Conservation (phyloP, 2,888 invertebrate genomes). For the Epinotia brunnichana region DNA sequence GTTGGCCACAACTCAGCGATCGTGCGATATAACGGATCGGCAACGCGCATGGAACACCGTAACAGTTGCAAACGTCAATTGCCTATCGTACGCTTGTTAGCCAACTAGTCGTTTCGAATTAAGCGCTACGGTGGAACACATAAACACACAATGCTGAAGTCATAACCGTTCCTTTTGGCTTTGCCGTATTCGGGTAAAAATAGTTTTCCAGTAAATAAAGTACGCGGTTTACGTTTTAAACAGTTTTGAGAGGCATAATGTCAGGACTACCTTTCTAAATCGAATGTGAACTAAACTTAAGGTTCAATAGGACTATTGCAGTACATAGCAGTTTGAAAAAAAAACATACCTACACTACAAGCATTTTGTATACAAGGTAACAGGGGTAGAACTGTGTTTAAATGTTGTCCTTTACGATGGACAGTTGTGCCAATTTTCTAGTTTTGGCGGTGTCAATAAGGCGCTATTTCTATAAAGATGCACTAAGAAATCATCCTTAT, state of each 20-base stretch:
- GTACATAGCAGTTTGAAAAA: slow-evolving; percentile 34
- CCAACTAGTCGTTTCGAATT: no score
- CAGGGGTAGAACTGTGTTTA: slow-evolving; percentile 8
- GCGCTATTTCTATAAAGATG: no score
- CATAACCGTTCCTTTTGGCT: no score
- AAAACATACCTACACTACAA: slow-evolving; percentile 3
- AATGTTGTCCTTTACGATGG: neutral
- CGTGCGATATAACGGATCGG: no score
- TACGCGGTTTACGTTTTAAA: neutral
- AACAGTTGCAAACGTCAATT: no score
- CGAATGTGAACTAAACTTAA: slow-evolving; percentile 23
- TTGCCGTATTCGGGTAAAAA: no score
- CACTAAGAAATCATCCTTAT: neutral
- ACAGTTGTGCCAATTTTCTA: neutral
- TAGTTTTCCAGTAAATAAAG: neutral
- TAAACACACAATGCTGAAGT: no score
- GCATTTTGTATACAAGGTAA: neutral
- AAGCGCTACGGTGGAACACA: no score
- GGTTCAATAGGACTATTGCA: slow-evolving; percentile 27
- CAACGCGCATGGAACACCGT: neutral
- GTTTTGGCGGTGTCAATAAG: no score
- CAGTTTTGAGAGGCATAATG: neutral
- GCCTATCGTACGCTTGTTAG: no score
- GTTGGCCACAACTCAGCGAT: no score
- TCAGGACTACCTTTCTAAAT: slow-evolving; percentile 24